phyloP scores from a whole-genome alignment of 2,888 invertebrate genomes.

The Eretmocerus hayati region DNA sequence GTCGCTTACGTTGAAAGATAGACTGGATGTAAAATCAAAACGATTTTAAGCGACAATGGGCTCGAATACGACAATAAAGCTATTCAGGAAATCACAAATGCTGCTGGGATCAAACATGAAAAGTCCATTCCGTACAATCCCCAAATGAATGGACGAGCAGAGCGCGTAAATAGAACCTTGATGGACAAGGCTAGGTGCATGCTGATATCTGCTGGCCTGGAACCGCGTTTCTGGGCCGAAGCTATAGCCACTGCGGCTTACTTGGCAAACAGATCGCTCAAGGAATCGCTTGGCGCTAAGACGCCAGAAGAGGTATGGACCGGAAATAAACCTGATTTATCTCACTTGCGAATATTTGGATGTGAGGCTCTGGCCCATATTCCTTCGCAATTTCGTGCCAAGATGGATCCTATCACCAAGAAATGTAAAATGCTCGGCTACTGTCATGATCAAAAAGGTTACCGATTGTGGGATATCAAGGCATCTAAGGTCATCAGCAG shows the following conservation, averaged over 20 bases:
- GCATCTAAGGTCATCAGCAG: too few species aligned
- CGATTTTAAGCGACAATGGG: conserved; percentile 3
- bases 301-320: conserved; percentile 26
- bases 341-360: conserved; percentile 27
- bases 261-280: conserved; percentile 18
- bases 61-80: neutral
- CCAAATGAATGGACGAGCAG: conserved; percentile 9
- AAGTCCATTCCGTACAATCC: conserved; percentile 1
- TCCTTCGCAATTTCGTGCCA: neutral
- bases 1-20: conserved; percentile 3
- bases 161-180: conserved; percentile 8
- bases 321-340: conserved; percentile 19
- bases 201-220: neutral
- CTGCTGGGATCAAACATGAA: conserved; percentile 5
- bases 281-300: conserved; percentile 9
- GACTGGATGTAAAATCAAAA: conserved; percentile 4
- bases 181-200: conserved; percentile 5
- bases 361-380: conserved; percentile 10
- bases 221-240: neutral
- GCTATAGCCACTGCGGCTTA: conserved; percentile 3
- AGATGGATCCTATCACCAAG: conserved; percentile 11
- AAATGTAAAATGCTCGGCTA: conserved; percentile 18
- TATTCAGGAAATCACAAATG: neutral
- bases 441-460: too few species aligned
- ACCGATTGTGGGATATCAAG: too few species aligned